Conservation (phyloP, 35 echinoderm and acorn worm species). For the Stichopus chloronotus region DNA sequence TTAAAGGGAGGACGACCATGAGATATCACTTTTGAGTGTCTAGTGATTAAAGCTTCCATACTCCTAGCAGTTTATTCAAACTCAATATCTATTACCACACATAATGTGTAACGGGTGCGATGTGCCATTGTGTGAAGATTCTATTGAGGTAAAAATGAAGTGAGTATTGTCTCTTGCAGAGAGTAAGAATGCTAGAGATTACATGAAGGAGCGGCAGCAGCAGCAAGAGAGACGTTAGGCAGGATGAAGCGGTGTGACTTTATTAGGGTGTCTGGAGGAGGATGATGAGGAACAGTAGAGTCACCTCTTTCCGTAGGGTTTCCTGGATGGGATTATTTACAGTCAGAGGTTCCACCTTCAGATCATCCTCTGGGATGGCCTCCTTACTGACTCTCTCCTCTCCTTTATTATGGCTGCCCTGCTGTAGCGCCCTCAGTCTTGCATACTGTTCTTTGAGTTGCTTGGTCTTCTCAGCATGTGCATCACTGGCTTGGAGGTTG, state of each 20-base stretch:
- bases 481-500: not conserved
- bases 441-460: conserved; percentile 93
- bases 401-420: conserved; percentile 14
- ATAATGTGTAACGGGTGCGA: not conserved
- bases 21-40: too few relatives aligned
- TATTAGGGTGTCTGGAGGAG: not conserved
- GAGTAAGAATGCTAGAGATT: not conserved
- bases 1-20: not conserved
- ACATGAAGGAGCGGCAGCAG: not conserved
- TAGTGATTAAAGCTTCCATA: too few relatives aligned
- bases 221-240: not conserved
- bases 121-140: not conserved
- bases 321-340: not conserved
- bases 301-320: not conserved
- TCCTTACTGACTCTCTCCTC: not conserved
- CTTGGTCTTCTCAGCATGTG: conserved; percentile 45
- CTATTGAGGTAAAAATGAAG: not conserved
- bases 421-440: conserved; percentile 75
- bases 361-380: not conserved
- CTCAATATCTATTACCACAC: too few relatives aligned
- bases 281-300: not conserved
- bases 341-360: not conserved
- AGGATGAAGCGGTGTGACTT: not conserved
- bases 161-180: not conserved
- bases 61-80: too few relatives aligned